Evolutionary conservation across 2,113 vertebrate species (phyloP), one percentile per base, ranked within the genome.

Genomic region (Calidris pugnax): DNA sequence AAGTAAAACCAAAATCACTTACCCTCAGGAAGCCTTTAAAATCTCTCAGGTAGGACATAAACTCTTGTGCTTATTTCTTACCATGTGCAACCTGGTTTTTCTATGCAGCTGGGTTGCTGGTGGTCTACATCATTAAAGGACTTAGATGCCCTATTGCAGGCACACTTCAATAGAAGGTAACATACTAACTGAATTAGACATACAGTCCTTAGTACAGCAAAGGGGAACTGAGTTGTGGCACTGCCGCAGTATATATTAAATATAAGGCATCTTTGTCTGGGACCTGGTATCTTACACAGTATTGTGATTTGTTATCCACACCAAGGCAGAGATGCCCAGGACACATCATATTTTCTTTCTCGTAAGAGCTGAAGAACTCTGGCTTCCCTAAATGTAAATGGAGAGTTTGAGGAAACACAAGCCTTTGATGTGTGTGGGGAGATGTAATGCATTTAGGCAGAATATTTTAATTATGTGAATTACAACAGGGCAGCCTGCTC

Each of bases 381-480:
- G 76, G 66, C 80, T 92, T 96, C 60, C 93, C 76, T 89, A 86
- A 82, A 93, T 64, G n/a, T 93, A 96, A 92, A 94, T 87, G 57
- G 83, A 50, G 88, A 84, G 67, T 93, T 87, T 87, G 94, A 93
- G 90, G 90, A 92, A 95, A 87, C 62, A 79, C 73, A 87, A 89
- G 73, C 53, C 86, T 95, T 97, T 97, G 92, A 95, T 96, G 80
- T 95, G 84, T 93, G 88, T 9, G 77, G 66, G 74, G 62, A 92
- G 92, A 93, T 85, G 77, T 81, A 85, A 96, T 87, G 53, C 89
- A 76, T 95, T 95, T 95, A 87, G 77, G 83, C 86, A 92, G 89
- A 95, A 95, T 95, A 97, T 96, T 96, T 96, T 97, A 96, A 95
- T 96, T 89, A 95, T 41, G 57, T 91, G 92, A 95, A 91, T 95